phyloP scores from a whole-genome alignment of 2,113 vertebrate genomes.

The Thamnophis sirtalis region DNA sequence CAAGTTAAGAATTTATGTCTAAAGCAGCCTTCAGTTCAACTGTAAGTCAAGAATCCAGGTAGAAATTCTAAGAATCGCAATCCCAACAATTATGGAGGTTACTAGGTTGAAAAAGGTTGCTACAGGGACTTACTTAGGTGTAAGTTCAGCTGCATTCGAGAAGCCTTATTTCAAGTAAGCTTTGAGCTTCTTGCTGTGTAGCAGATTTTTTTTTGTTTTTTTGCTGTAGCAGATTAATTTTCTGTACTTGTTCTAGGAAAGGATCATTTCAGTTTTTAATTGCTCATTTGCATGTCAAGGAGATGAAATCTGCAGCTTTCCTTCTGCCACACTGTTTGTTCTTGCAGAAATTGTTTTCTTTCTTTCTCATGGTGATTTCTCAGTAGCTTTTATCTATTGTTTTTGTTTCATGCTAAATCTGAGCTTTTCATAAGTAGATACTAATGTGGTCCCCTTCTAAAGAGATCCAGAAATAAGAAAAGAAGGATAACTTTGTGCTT shows the following conservation, averaged over 20 bases:
- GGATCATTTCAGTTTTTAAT: background rate
- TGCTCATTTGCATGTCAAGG: background rate
- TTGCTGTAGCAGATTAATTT: slow-evolving; percentile 3
- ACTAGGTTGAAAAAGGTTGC: background rate
- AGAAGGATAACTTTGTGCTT: slow-evolving; percentile 14
- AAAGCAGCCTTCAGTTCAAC: background rate
- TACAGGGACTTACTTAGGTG: background rate
- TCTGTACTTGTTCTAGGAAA: background rate
- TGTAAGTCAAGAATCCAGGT: background rate
- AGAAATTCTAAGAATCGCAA: background rate
- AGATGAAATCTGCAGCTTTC: slow-evolving; percentile 20
- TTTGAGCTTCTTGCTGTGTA: background rate
- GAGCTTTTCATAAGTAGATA: slow-evolving; percentile 21
- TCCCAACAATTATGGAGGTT: background rate
- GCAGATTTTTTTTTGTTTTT: background rate
- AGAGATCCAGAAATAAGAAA: slow-evolving; percentile 44
- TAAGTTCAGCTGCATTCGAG: background rate
- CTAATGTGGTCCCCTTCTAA: slow-evolving; percentile 30
- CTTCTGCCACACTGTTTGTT: background rate
- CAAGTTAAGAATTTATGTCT: background rate
- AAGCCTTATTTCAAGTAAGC: background rate
- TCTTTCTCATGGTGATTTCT: slow-evolving; percentile 40
- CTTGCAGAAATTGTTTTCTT: background rate
- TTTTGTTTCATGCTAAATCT: slow-evolving; percentile 31
- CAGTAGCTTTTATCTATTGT: slow-evolving; percentile 36